Percentiles rank a stretch among this genome's conserved stretches.
phyloP scores from a whole-genome alignment of 1,140 invertebrate species.

The Drosophila littoralis region DNA sequence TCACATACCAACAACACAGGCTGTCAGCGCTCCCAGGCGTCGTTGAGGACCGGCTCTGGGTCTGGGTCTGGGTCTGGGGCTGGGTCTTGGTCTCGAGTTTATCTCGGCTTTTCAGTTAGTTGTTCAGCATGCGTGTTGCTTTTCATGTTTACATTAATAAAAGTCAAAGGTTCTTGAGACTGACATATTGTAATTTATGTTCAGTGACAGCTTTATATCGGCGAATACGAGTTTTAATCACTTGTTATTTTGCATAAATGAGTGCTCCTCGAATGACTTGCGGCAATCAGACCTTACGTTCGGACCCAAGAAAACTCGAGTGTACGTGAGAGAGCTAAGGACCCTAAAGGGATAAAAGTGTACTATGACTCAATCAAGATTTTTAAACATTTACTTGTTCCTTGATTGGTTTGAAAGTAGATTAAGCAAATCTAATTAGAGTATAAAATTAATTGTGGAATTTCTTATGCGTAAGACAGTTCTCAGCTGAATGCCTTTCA shows the following conservation, averaged over 20 bases:
- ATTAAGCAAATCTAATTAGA: background rate
- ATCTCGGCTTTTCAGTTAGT: conserved; percentile 68
- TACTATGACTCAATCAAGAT: background rate
- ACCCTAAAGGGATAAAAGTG: too few relatives aligned
- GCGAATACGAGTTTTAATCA: conserved; percentile 79
- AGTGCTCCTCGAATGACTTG: conserved; percentile 63
- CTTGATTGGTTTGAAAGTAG: background rate
- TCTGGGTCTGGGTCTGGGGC: conserved; percentile 12
- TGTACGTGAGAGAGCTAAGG: background rate
- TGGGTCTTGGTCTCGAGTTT: conserved; percentile 48
- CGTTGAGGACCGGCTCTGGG: conserved; percentile 23
- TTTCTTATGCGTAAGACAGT: background rate
- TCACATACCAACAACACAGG: conserved; percentile 43
- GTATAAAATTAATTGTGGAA: background rate
- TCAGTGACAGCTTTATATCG: conserved; percentile 82
- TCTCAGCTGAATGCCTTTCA: too few relatives aligned
- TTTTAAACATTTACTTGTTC: background rate
- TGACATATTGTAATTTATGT: conserved; percentile 83
- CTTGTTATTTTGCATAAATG: conserved; percentile 83
- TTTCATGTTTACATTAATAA: conserved; percentile 83
- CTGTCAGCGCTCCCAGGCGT: conserved; percentile 52
- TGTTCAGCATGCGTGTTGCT: conserved; percentile 78
- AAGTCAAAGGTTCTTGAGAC: conserved; percentile 82
- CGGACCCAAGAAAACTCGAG: background rate
- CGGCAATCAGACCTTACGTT: background rate